A percentile compares a stretch with the other conserved stretches of the same genome.
Evolutionary conservation across 1,140 invertebrate genomes (phyloP).

Genomic region (Zophobas atratus): DNA sequence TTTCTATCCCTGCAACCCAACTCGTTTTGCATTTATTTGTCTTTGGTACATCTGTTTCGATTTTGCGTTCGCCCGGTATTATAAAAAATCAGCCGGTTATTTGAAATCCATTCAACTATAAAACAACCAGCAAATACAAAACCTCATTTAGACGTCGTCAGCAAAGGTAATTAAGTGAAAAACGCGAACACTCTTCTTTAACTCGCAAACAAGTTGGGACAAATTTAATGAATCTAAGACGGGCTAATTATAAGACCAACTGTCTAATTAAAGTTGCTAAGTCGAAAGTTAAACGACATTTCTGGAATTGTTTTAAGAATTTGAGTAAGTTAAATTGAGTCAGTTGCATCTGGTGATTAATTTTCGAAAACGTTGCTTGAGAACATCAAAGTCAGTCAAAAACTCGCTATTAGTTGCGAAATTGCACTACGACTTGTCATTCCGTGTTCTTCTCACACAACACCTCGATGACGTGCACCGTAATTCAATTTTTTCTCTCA

Average conservation of each 20-base stretch:
- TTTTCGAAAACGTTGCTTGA: not conserved
- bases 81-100: too few species aligned
- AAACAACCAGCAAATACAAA: too few species aligned
- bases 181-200: too few species aligned
- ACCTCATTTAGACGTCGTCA: too few species aligned
- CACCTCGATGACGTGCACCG: not conserved
- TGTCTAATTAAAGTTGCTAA: conserved; percentile 4
- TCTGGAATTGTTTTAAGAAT: not conserved
- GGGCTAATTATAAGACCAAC: not conserved
- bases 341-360: not conserved
- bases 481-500: conserved; percentile 25
- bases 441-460: conserved; percentile 2
- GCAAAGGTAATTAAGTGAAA: too few species aligned
- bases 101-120: too few species aligned
- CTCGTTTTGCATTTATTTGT: too few species aligned
- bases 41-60: too few species aligned
- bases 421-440: conserved; percentile 1
- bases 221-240: not conserved
- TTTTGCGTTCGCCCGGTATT: too few species aligned
- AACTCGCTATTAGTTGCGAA: too few species aligned
- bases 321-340: not conserved
- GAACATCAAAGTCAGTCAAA: too few species aligned
- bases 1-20: too few species aligned
- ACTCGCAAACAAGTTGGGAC: not conserved
- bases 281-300: not conserved